Evolutionary conservation across 2,797 vertebrate genomes (phyloP).

Genomic region (Scolopax bukidnonensis): DNA sequence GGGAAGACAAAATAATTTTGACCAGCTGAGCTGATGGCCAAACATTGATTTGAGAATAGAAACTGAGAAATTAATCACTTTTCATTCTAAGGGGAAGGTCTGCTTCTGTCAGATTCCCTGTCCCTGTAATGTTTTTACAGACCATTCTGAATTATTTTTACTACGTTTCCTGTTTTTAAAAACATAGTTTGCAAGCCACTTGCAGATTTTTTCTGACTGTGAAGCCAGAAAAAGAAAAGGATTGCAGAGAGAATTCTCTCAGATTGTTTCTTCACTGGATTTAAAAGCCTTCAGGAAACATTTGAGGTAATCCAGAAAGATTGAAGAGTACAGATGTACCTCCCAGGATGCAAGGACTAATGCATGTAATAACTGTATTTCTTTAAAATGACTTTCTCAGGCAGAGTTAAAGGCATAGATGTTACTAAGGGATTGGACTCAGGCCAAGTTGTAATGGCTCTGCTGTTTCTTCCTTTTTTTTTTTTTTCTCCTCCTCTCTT

Average conservation of each 20-base stretch:
- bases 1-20: neutral
- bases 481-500: too few relatives aligned
- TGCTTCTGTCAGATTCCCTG: neutral
- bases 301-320: slow-evolving; percentile 36
- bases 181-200: neutral
- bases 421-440: slow-evolving; percentile 32
- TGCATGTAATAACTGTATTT: slow-evolving; percentile 51
- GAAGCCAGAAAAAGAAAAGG: slow-evolving; percentile 27
- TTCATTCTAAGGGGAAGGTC: neutral
- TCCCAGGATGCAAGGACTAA: slow-evolving; percentile 55
- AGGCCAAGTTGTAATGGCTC: slow-evolving; percentile 4
- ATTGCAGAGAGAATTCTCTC: slow-evolving; percentile 15
- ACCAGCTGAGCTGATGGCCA: neutral
- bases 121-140: neutral
- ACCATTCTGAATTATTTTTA: neutral
- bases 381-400: slow-evolving; percentile 53
- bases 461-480: neutral
- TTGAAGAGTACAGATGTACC: slow-evolving; percentile 35
- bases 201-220: neutral
- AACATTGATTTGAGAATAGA: neutral
- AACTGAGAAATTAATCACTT: neutral
- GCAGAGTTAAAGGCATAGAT: slow-evolving; percentile 33
- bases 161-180: neutral
- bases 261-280: slow-evolving; percentile 53
- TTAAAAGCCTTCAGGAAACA: slow-evolving; percentile 70